A percentile compares a stretch with the other conserved stretches of the same genome.
Conservation (phyloP, 2,888 invertebrate genomes). For the Chymomyza procnemis region DNA sequence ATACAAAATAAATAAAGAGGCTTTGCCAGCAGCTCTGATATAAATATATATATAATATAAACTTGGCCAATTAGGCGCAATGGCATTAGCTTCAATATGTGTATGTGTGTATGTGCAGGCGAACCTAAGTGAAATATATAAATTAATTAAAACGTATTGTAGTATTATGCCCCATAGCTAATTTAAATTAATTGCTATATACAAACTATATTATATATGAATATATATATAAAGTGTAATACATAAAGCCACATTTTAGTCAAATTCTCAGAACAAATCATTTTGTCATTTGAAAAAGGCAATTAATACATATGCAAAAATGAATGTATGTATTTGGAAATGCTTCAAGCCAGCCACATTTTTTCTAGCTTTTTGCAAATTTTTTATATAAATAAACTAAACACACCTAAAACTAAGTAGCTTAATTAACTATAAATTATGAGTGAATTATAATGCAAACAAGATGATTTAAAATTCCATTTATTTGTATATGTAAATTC, state of each 20-base stretch:
- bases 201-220: neutral
- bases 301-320: constrained; percentile 13
- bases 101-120: neutral
- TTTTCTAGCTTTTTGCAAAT: constrained; percentile 67
- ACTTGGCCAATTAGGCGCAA: neutral
- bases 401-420: constrained; percentile 49
- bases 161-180: constrained; percentile 31
- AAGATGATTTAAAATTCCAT: constrained; percentile 32
- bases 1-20: constrained; percentile 2
- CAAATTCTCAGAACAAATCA: constrained; percentile 18
- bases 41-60: neutral
- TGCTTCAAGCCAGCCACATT: constrained; percentile 51
- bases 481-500: constrained; percentile 45
- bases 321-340: constrained; percentile 34
- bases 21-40: neutral
- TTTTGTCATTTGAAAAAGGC: constrained; percentile 11
- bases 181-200: constrained; percentile 9
- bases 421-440: constrained; percentile 46
- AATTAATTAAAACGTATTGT: constrained; percentile 53
- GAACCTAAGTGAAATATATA: neutral
- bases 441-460: constrained; percentile 29
- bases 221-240: neutral
- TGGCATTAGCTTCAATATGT: neutral
- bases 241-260: constrained; percentile 23
- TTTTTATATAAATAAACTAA: constrained; percentile 36